Percentiles rank a stretch among this genome's conserved stretches.
These are phyloP conservation scores for Callithrix jacchus DNA, from an alignment of 2,113 vertebrate species.

Conservation along the genomic window DNA sequence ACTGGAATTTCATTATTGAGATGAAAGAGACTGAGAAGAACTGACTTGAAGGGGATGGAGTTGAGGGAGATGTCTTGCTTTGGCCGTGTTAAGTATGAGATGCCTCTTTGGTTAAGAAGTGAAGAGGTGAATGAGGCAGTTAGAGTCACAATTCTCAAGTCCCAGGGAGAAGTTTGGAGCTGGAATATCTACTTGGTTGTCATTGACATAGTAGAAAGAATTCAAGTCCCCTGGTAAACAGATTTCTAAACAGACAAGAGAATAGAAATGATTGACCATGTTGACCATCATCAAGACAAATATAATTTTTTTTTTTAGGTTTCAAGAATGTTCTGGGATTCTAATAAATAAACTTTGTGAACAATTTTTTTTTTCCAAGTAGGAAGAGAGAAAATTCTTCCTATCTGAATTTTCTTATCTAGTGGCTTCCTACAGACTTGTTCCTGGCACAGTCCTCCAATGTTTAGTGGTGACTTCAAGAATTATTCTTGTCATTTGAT, in stretches of 20 bases:
- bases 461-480: not conserved
- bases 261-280: not conserved
- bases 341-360: not conserved
- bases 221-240: not conserved
- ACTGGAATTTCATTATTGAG: not conserved
- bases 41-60: rapidly evolving
- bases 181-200: rapidly evolving
- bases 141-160: not conserved
- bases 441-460: not conserved
- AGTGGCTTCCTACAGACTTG: not conserved
- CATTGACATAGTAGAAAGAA: not conserved
- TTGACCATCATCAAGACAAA: not conserved
- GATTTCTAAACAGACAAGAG: not conserved
- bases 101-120: not conserved
- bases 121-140: not conserved
- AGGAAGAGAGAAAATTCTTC: not conserved
- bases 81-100: rapidly evolving
- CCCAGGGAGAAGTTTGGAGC: not conserved
- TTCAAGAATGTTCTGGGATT: not conserved
- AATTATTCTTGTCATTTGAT: not conserved
- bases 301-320: not conserved
- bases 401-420: not conserved
- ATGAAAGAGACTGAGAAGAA: not conserved
- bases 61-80: not conserved
- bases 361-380: not conserved